A percentile compares a stretch with the other conserved stretches of the same genome.
These are phyloP conservation scores for Phalacrocorax brasilianus DNA, from an alignment of 2,113 vertebrate genomes.

Conservation along the genomic window DNA sequence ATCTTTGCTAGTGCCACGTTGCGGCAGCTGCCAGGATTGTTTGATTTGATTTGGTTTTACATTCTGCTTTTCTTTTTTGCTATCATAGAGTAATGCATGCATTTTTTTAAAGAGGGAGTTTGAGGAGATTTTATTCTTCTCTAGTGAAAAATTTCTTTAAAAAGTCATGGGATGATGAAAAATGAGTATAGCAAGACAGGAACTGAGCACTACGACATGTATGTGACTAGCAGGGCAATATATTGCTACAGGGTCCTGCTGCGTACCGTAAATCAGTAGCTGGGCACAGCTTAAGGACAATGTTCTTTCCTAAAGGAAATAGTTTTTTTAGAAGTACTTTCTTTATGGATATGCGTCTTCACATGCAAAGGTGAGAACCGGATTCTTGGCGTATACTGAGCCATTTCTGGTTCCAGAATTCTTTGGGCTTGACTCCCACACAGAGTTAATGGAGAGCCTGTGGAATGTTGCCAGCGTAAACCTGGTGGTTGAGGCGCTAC, in stretches of 20 bases:
- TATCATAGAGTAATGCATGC: background rate
- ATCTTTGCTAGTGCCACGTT: background rate
- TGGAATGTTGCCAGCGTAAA: background rate
- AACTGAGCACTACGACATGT: background rate
- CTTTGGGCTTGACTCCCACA: background rate
- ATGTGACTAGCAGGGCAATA: background rate
- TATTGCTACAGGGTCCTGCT: background rate
- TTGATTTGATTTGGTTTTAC: background rate
- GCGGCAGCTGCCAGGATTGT: background rate
- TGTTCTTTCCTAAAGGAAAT: background rate
- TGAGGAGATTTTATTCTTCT: background rate
- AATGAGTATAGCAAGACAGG: background rate
- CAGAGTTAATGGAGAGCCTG: background rate
- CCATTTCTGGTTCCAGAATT: background rate
- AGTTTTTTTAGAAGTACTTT: background rate
- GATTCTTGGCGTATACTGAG: background rate
- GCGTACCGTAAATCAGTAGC: background rate
- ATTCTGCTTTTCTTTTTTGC: background rate
- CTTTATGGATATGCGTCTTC: background rate
- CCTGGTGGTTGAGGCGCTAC: background rate
- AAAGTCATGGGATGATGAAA: background rate
- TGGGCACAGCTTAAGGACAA: background rate
- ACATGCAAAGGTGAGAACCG: background rate
- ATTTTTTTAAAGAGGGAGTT: background rate
- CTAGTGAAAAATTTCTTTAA: background rate